Conservation (phyloP, 2,113 vertebrate genomes). For the Lophochroa leadbeateri region DNA sequence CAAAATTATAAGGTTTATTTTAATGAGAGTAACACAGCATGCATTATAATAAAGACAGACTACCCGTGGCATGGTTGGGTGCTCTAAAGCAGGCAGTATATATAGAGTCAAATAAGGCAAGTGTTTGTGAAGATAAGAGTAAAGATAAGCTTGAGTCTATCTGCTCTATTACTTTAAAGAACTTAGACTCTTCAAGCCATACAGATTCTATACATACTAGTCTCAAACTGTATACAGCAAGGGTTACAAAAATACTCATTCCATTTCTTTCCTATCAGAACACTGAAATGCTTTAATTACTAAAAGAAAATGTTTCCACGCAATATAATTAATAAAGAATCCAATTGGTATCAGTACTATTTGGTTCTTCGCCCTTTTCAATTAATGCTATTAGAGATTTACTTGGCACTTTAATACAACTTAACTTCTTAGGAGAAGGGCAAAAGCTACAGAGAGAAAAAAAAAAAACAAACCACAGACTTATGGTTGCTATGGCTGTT, state of each 20-base stretch:
- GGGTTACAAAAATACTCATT: not conserved
- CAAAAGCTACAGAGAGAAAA: not conserved
- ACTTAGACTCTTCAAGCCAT: not conserved
- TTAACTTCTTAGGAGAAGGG: not conserved
- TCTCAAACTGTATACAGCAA: not conserved
- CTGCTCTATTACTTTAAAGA: not conserved
- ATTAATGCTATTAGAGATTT: not conserved
- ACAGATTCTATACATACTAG: not conserved
- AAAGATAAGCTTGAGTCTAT: not conserved
- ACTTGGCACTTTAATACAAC: not conserved
- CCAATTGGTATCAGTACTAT: not conserved
- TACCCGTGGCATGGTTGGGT: fast-evolving
- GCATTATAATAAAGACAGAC: not conserved
- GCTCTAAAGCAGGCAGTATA: not conserved
- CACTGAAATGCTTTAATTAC: not conserved
- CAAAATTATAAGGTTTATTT: not conserved
- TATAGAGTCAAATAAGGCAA: not conserved
- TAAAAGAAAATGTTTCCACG: not conserved
- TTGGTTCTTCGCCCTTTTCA: not conserved
- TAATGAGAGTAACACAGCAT: not conserved
- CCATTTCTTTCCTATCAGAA: not conserved
- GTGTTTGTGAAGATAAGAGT: not conserved
- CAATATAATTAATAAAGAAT: not conserved
- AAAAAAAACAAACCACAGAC: too few relatives aligned
- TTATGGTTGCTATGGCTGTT: not conserved